phyloP scores from a whole-genome alignment of 2,113 vertebrate genomes.

The Toxostoma redivivum region DNA sequence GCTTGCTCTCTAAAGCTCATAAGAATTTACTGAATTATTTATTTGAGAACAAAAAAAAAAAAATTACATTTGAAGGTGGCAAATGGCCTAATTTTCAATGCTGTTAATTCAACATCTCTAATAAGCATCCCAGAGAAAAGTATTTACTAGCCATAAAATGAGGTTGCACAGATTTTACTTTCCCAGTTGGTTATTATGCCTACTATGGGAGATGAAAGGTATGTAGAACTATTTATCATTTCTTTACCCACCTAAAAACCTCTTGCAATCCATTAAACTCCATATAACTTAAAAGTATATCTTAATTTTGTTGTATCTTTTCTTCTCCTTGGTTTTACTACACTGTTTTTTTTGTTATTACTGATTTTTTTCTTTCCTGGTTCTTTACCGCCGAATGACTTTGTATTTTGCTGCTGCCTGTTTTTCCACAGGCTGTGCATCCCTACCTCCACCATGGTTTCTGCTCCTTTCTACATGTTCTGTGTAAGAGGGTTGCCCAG shows the following conservation, averaged over 20 bases:
- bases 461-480: background rate
- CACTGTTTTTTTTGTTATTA: background rate
- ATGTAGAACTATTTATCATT: background rate
- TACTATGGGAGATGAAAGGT: background rate
- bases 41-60: background rate
- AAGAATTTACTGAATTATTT: slow-evolving; percentile 33
- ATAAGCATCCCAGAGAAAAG: background rate
- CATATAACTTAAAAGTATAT: background rate
- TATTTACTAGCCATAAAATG: background rate
- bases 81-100: slow-evolving; percentile 4
- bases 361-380: background rate
- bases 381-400: background rate
- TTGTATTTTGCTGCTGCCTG: background rate
- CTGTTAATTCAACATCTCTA: background rate
- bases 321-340: background rate
- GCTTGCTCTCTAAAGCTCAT: background rate
- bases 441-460: accelerated
- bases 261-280: background rate
- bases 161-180: background rate
- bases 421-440: background rate
- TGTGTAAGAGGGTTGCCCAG: background rate
- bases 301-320: background rate
- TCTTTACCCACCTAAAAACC: background rate
- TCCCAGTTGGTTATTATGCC: background rate
- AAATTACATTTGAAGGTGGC: background rate